Base-by-base conservation (phyloP, 2,797 vertebrate genomes). In the Sparidentex hasta region DNA sequence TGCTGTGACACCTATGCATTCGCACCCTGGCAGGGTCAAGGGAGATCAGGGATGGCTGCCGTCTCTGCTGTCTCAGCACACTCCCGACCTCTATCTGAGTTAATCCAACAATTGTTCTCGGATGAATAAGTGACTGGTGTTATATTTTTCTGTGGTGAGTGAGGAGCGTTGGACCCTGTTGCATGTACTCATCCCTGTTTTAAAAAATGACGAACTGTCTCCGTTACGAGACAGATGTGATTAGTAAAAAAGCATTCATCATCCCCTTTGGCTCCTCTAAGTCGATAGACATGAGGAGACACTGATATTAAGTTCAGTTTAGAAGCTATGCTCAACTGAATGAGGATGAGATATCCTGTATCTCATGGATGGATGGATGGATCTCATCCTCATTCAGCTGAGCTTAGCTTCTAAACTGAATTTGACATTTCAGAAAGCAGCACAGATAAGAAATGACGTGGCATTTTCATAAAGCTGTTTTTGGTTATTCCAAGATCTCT, bases 61-160 rank as follows among this genome's bases (percentile, higher is more conserved):
- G 69, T 68, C 78, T 81, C 74, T 61, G 81, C 50, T 61, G 76
- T 78, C 57, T 86, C 59, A 16, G 59, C 80, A 78, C 73, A 76
- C 81, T 83, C 48, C 74, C 2, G 14, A 71, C 55, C 57, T 80
- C 78, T 85, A 61, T 66, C 57, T 59, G 11, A 20, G 29, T 23
- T 73, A 87, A 79, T 90, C 78, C 74, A 71, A 44, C 78, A 47
- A 58, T 76, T 76, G 56, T 83, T 66, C 72, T 77, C 59, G 1
- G n/a, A 61, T 64, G 66, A 82, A 74, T 20, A 27, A 46, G 38
- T 48, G 61, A 4, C 46, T 11, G 61, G 63, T 78, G 59, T 81
- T 78, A 58, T 18, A 69, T 74, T 77, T 25, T 25, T 78, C 59
- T 68, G 38, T 51, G 63, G 80, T 65, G 17, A 72, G 38, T 38